Conservation (phyloP, 2,113 vertebrate genomes). For the Ciconia boyciana region DNA sequence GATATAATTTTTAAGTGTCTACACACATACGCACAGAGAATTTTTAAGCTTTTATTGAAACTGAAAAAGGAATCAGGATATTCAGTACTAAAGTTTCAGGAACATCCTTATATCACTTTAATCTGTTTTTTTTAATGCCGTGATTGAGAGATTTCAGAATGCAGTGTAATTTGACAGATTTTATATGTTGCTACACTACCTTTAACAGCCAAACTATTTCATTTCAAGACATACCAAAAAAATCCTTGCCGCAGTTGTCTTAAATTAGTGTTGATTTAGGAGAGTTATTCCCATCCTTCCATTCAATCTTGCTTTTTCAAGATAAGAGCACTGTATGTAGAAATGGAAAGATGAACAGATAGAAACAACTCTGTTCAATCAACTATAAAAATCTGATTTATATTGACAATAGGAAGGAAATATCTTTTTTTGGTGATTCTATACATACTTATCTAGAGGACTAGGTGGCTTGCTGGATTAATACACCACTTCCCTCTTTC, state of each 20-base stretch:
- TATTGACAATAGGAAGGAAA: neutral
- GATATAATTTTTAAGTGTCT: neutral
- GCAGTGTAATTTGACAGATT: neutral
- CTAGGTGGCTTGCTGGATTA: neutral
- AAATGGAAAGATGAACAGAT: neutral
- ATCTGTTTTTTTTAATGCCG: neutral
- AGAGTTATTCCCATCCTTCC: neutral
- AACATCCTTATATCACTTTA: neutral
- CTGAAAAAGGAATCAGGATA: neutral
- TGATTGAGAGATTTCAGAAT: neutral
- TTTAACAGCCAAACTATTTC: neutral
- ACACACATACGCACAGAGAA: neutral
- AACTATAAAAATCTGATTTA: neutral
- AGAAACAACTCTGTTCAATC: neutral
- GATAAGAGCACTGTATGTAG: neutral
- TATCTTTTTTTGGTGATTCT: neutral
- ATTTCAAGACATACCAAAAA: neutral
- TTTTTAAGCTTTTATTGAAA: neutral
- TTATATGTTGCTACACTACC: neutral
- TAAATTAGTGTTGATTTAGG: conserved; percentile 14
- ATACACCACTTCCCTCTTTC: neutral
- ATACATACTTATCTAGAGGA: neutral
- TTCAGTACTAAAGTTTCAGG: neutral
- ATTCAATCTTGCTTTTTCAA: neutral
- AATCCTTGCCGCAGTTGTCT: neutral